Conservation (phyloP, 2,113 vertebrate species). For the Origma solitaria region DNA sequence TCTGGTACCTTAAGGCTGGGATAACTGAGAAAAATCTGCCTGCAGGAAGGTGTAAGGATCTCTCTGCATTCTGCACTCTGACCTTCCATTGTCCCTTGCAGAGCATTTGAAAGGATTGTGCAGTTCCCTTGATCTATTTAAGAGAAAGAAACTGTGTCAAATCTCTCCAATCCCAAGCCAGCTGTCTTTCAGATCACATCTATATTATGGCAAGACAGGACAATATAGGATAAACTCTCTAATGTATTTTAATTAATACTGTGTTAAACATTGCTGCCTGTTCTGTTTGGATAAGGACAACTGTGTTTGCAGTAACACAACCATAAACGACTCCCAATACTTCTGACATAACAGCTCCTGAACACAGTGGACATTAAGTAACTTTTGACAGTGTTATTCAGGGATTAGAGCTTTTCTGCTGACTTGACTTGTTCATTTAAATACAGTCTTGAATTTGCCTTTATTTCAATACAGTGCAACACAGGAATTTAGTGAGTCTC, state of each 20-base stretch:
- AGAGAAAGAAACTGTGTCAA: conserved; percentile 57
- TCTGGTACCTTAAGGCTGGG: not conserved
- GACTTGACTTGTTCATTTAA: not conserved
- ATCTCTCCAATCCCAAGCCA: conserved; percentile 29
- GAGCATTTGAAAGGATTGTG: conserved; percentile 17
- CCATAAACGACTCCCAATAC: not conserved
- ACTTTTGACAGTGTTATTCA: not conserved
- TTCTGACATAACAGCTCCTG: not conserved
- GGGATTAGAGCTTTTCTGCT: not conserved
- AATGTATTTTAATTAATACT: conserved; percentile 24
- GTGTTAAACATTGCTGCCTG: not conserved
- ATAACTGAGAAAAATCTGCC: not conserved
- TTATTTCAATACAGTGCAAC: not conserved
- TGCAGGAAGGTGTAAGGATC: not conserved
- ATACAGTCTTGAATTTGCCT: not conserved
- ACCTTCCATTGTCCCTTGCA: conserved; percentile 43
- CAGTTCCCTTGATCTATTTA: conserved; percentile 55
- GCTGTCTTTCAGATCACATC: conserved; percentile 41
- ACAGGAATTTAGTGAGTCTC: not conserved
- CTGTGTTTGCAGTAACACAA: not conserved
- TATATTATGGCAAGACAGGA: not conserved
- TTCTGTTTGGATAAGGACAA: not conserved
- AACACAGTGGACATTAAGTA: not conserved
- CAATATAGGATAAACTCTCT: not conserved
- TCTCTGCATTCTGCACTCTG: conserved; percentile 27